Base-by-base conservation (phyloP, 2,888 invertebrate genomes). In the Geophilus truncorum region DNA sequence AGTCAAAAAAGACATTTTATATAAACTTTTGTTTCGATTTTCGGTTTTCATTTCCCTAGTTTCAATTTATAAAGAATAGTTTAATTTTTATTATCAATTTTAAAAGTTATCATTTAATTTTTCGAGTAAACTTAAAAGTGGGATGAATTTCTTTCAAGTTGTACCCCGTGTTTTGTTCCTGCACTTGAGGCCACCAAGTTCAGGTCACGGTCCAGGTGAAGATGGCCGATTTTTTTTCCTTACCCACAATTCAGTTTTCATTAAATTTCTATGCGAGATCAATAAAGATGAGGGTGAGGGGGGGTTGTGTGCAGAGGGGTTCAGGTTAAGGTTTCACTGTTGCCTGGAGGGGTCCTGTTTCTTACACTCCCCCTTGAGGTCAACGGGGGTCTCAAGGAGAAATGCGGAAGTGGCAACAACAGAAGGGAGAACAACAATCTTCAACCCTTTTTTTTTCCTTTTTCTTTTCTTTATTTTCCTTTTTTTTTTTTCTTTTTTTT, bases 171-270 rank as follows among this genome's bases (percentile, higher is more conserved):
- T 70, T 70, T 70, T 70, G 28, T 70, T 70, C 70, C 23, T 25
- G 28, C 70, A 70, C 70, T 70, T 25, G 70, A 70, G 70, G 70
- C 70, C 70, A 70, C 70, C 25, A 70, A 70, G 70, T 70, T 70
- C 70, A 70, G 70, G 70, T 70, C 70, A 70, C 28, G 70, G 70
- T 70, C 70, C 70, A 70, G 70, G 70, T 70, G 23, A 70, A 23
- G 28, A 70, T 70, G 70, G 70, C 28, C 28, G 15, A 25, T 28
- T 70, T 15, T 28, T 25, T 28, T 28, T 70, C 25, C 4, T 70
- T 25, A 28, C 28, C 70, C 70, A 28, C 28, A 70, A 70, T 70
- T 70, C 70, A 15, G 25, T 25, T 70, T 25, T 70, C 23, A 70
- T 70, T 70, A 70, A 70, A 23, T 28, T 28, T 70, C 3, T 25